A percentile compares a stretch with the other conserved stretches of the same genome.
These are phyloP conservation scores for Poeciliopsis occidentalis DNA, from an alignment of 2,113 vertebrate genomes.

Conservation along the genomic window DNA sequence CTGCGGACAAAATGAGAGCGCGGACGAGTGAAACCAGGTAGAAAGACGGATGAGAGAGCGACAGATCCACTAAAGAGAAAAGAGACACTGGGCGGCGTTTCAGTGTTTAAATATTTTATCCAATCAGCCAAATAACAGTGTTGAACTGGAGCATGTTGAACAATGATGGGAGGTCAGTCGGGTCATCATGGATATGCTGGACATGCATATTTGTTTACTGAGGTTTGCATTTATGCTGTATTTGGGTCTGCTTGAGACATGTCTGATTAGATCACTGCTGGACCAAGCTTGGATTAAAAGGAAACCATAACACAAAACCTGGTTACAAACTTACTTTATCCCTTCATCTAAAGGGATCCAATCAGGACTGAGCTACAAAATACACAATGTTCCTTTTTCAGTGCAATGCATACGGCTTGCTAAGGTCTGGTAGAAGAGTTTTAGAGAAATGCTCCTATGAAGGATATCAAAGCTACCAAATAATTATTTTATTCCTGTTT, in stretches of 20 bases:
- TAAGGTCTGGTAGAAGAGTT: background rate
- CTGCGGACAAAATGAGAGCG: slow-evolving; percentile 72
- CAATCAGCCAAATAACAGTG: slow-evolving; percentile 54
- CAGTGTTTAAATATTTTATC: slow-evolving; percentile 73
- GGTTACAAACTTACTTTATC: slow-evolving; percentile 8
- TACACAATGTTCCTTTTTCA: background rate
- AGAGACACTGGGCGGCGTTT: slow-evolving; percentile 58
- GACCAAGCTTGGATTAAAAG: slow-evolving; percentile 18
- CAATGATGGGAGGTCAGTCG: slow-evolving; percentile 38
- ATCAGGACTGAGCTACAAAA: slow-evolving; percentile 14
- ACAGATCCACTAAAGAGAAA: slow-evolving; percentile 32
- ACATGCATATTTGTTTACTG: slow-evolving; percentile 6
- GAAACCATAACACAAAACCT: background rate
- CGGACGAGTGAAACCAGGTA: slow-evolving; percentile 55
- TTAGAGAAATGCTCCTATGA: background rate
- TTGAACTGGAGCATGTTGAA: slow-evolving; percentile 34
- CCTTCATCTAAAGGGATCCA: slow-evolving; percentile 12
- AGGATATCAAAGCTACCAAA: background rate
- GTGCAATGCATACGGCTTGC: too few relatives aligned
- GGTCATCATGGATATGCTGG: slow-evolving; percentile 13
- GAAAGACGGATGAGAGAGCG: slow-evolving; percentile 40
- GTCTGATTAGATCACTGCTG: slow-evolving; percentile 12
- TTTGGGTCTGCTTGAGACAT: background rate
- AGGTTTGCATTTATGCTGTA: background rate
- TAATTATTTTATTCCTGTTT: background rate